Base-by-base conservation (phyloP, 2,888 invertebrate species). In the Drosophila borealis region DNA sequence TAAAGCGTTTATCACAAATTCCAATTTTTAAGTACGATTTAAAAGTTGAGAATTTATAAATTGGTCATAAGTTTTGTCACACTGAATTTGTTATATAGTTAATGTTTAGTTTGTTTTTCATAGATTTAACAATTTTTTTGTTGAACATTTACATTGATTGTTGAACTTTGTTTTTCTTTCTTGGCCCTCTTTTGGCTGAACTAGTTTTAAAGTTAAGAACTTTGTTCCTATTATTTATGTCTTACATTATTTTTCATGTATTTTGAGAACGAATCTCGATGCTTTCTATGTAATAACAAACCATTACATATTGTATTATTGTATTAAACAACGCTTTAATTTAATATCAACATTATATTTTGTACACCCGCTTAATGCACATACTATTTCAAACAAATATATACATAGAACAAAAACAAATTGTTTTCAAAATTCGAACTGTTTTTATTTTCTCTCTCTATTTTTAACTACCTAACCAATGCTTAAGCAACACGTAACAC, bases 31-130 rank as follows among this genome's bases (percentile, higher is more conserved):
- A 73, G 74, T 57, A 48, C 50, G 60, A 81, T 76, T 82, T 78
- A 90, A 90, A 88, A 90, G 73, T 89, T 89, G 90, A 74, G 63
- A 75, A 84, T 80, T 82, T 79, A 54, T 49, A 65, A 64, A 64
- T 60, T 54, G 64, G 37, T 65, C 51, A 51, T 51, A 49, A 55
- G 44, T 76, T 78, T 65, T 80, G 80, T 85, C 46, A 67, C 44
- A 66, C 56, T 74, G 70, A 80, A 81, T 48, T 77, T 74, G 82
- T 79, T 79, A 71, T 59, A 55, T 17, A 64, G 60, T 62, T 73
- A 9, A 33, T 62, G 74, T 75, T 75, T 53, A 67, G 67, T 75
- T 66, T 60, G 57, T 64, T 69, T 44, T 13, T 42, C 14, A 25
- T 74, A 62, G 65, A 39, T 48, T 42, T 70, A 66, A 34, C 8